Percentiles rank a stretch among this genome's conserved stretches.
These are phyloP conservation scores for Gracilinanus agilis DNA, from an alignment of 2,113 vertebrate species.

Conservation along the genomic window DNA sequence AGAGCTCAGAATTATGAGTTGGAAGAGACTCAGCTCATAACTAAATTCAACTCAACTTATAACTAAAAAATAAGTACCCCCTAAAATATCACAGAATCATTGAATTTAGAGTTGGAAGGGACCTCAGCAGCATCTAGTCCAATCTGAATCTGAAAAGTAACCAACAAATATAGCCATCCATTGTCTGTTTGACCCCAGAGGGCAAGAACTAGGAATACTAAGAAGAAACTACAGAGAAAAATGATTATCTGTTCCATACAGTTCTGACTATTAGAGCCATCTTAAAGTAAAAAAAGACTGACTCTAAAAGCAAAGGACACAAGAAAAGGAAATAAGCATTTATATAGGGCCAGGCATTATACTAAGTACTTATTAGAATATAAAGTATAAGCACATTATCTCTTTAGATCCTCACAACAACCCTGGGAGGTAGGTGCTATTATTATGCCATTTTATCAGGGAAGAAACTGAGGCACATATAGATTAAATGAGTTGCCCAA, in stretches of 20 bases:
- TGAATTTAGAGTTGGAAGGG: neutral
- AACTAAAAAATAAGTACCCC: neutral
- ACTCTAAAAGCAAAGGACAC: neutral
- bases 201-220: neutral
- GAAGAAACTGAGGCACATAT: neutral
- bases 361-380: neutral
- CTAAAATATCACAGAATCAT: neutral
- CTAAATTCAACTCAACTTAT: neutral
- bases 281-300: neutral
- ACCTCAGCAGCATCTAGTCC: neutral
- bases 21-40: too few species aligned
- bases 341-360: too few species aligned
- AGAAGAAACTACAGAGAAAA: neutral
- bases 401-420: too few species aligned
- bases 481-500: neutral
- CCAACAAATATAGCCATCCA: neutral
- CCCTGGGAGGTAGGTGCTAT: too few species aligned
- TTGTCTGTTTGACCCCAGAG: neutral
- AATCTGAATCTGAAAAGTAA: neutral
- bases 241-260: too few species aligned
- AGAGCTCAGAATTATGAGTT: too few species aligned
- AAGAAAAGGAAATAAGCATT: neutral
- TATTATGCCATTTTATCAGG: neutral
- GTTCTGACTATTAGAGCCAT: neutral
- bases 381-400: neutral